Conservation (phyloP, 2,113 vertebrate genomes). For the Chloebia gouldiae region DNA sequence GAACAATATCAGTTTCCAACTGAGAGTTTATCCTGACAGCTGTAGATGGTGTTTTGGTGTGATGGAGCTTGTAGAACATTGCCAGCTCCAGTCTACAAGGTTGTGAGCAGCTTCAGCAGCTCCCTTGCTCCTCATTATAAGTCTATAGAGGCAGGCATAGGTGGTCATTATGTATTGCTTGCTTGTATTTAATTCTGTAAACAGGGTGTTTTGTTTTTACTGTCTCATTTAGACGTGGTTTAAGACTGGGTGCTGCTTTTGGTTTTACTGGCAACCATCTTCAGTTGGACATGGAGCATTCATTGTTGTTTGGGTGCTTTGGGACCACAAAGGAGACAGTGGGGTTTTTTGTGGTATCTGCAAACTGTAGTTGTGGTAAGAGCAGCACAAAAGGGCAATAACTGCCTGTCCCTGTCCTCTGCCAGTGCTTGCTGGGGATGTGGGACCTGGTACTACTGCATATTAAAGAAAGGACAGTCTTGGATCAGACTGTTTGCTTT, state of each 20-base stretch:
- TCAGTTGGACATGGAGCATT: not conserved
- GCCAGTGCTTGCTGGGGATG: not conserved
- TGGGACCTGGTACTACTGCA: not conserved
- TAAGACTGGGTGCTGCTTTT: not conserved
- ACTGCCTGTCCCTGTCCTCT: not conserved
- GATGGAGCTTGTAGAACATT: not conserved
- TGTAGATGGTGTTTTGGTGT: not conserved
- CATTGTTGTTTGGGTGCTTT: not conserved
- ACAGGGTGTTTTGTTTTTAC: not conserved
- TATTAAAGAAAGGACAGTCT: not conserved
- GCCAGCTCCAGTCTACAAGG: not conserved
- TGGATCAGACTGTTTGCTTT: not conserved
- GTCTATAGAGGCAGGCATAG: not conserved
- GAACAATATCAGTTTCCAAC: not conserved
- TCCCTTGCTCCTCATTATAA: not conserved
- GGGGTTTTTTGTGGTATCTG: not conserved
- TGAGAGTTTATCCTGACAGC: not conserved
- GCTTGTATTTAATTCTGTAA: not conserved
- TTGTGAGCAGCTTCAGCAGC: not conserved
- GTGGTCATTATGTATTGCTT: not conserved
- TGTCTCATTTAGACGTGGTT: not conserved
- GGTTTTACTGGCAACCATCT: not conserved
- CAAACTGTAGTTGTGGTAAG: not conserved
- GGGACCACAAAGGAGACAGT: not conserved
- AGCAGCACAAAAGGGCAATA: not conserved